Percentiles rank a stretch among this genome's conserved stretches.
Evolutionary conservation across 2,797 vertebrate species (phyloP).

Genomic region (Cephalopachus bancanus): DNA sequence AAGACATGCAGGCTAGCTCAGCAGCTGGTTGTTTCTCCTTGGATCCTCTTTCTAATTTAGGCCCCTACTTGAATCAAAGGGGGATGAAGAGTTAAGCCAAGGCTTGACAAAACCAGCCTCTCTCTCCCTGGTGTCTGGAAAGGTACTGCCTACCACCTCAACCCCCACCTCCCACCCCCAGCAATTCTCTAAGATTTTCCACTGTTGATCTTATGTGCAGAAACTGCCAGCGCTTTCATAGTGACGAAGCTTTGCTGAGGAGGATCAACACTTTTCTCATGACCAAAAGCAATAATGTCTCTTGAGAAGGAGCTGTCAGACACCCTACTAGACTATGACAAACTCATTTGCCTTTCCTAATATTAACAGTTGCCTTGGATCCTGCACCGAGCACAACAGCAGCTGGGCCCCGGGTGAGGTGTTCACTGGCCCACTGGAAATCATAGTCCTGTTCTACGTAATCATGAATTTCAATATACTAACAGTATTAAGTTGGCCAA

Average conservation of each 20-base stretch:
- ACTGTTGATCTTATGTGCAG: neutral
- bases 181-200: constrained; percentile 29
- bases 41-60: neutral
- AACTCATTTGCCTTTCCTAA: neutral
- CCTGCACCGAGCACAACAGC: neutral
- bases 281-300: neutral
- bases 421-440: constrained; percentile 31
- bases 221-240: neutral
- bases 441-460: neutral
- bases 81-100: neutral
- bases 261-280: neutral
- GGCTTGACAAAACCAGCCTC: neutral
- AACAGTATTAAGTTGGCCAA: constrained; percentile 59
- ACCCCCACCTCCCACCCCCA: neutral
- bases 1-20: neutral
- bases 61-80: neutral
- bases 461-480: neutral
- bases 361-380: neutral
- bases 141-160: neutral
- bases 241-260: neutral
- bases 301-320: constrained; percentile 40
- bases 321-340: neutral
- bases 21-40: neutral
- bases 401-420: neutral
- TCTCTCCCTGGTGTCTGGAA: neutral